phyloP scores from a whole-genome alignment of 2,888 invertebrate genomes.

The Chrysina gloriosa region DNA sequence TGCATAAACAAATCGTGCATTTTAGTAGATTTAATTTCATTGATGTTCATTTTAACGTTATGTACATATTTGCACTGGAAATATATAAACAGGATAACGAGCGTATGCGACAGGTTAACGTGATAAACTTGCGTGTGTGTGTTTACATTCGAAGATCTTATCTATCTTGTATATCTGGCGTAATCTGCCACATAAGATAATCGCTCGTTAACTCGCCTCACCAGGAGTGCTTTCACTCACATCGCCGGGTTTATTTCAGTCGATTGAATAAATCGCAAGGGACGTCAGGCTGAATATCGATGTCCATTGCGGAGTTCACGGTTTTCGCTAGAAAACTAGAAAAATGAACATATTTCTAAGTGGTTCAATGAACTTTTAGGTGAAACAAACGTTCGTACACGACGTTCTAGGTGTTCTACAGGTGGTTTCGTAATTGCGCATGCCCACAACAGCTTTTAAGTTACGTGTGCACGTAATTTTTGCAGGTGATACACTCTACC shows the following conservation, averaged over 20 bases:
- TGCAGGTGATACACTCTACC: constrained; percentile 36
- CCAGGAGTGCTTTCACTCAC: constrained; percentile 45
- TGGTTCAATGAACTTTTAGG: constrained; percentile 51
- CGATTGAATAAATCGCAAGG: constrained; percentile 24
- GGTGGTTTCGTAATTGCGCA: constrained; percentile 49
- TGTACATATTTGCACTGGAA: constrained; percentile 33
- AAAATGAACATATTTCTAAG: constrained; percentile 48
- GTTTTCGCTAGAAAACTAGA: constrained; percentile 46
- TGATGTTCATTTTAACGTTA: constrained; percentile 43
- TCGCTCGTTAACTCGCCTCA: constrained; percentile 46
- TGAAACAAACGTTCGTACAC: constrained; percentile 48
- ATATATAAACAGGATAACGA: constrained; percentile 29
- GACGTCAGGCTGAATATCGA: constrained; percentile 47
- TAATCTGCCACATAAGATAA: constrained; percentile 49
- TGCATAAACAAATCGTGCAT: constrained; percentile 94
- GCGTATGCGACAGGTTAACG: constrained; percentile 25
- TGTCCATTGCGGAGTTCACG: constrained; percentile 46
- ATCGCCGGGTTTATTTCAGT: constrained; percentile 30
- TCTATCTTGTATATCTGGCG: constrained; percentile 35
- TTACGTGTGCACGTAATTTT: constrained; percentile 37
- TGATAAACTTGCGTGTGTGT: constrained; percentile 30
- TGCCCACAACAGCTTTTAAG: constrained; percentile 38
- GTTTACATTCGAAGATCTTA: constrained; percentile 31
- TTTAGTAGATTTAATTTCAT: constrained; percentile 59
- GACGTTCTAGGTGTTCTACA: constrained; percentile 49